Conservation (phyloP, 2,113 vertebrate species). For the Hyaena hyaena region DNA sequence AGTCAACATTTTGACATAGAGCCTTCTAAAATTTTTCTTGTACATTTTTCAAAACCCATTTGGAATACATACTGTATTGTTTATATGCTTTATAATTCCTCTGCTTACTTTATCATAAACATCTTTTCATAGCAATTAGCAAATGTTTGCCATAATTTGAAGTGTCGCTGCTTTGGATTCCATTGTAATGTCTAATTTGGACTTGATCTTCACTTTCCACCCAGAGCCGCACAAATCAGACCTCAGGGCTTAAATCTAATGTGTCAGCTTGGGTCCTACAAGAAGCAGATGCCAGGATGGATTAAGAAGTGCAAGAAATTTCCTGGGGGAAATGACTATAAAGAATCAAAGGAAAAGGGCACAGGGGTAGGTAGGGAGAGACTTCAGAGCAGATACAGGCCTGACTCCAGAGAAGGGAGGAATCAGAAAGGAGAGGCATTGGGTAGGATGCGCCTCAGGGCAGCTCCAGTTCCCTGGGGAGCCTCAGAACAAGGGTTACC, state of each 20-base stretch:
- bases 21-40: neutral
- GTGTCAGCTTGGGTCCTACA: neutral
- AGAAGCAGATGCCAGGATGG: neutral
- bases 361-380: neutral
- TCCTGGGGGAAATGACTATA: neutral
- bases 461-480: neutral
- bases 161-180: neutral
- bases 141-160: neutral
- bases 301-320: neutral
- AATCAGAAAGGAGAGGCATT: neutral
- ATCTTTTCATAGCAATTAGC: neutral
- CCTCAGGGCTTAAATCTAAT: neutral
- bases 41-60: neutral
- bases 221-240: neutral
- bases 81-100: neutral
- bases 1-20: neutral
- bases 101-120: neutral
- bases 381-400: neutral
- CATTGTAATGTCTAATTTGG: neutral
- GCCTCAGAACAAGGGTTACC: neutral
- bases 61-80: neutral
- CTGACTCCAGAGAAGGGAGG: neutral
- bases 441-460: neutral
- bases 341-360: neutral
- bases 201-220: neutral